Base-by-base conservation (phyloP, 2,113 vertebrate genomes). In the Poecilia latipinna region DNA sequence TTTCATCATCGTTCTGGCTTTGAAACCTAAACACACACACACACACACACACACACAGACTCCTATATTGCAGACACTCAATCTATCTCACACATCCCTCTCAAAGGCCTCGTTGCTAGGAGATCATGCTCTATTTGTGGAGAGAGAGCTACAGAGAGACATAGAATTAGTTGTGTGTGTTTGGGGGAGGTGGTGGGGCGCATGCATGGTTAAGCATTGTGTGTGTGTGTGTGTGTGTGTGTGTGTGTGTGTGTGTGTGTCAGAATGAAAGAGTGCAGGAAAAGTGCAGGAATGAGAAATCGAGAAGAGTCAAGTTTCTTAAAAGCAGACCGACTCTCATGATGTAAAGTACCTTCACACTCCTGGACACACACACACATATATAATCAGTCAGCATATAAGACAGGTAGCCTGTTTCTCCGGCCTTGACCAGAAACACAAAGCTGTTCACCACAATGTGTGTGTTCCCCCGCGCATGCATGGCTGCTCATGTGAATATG, bases 51-150 rank as follows among this genome's bases (percentile, higher is more conserved):
- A 70, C 61, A 73, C 69, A 73, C 51, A 67, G 22, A 12, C 64
- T 65, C 73, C 70, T 86, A 78, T 78, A 82, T 84, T 70, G 17
- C 72, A 84, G 81, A 77, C 83, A 89, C 76, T 70, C 70, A 84
- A 73, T 87, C 84, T 86, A 88, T 85, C 84, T 82, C 74, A 83
- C 82, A 85, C 80, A 88, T 89, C 80, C 75, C 76, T 86, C 80
- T 74, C 80, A 86, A 77, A 73, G 60, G 80, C 82, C 90, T 89
- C 86, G 90, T 91, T 91, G 90, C 90, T 91, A 91, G 84, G 90
- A 86, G 86, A 91, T 91, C 85, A 82, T 75, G 77, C 84, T 79
- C 88, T 91, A 89, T 91, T 91, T 89, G 79, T 85, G 78, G 80
- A 83, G 88, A 83, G 82, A 84, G 82, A 70, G 84, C 12, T 24